Evolutionary conservation across 2,888 invertebrate genomes (phyloP), one percentile per base, ranked within the genome.

Genomic region (Phaonia tiefii): DNA sequence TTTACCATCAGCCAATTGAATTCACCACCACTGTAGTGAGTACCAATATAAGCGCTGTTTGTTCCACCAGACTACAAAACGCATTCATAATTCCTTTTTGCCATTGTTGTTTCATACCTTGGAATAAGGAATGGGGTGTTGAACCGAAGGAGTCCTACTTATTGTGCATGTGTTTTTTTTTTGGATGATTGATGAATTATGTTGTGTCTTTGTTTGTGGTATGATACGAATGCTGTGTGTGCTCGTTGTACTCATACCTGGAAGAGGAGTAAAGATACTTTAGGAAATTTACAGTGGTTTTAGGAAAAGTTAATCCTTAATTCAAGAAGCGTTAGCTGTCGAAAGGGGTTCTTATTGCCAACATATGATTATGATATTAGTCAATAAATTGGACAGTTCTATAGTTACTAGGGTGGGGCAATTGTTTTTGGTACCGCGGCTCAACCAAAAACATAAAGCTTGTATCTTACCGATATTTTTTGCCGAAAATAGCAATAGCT

Each of bases 1-100:
- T 72, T 42, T 17, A 60, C 42, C 75, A 75, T 80, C 73, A 75
- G 42, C 75, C 75, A 80, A 63, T 75, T 79, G 70, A 79, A 75
- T 75, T 63, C 15, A 42, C 42, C 42, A 63, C 17, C 58, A 31
- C 31, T 31, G 31, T 8, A 31, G 8, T 31, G 31, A 31, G 31
- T 31, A 31, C n/a, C n/a, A 31, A 8, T 31, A 8, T 3, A 3
- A 31, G 31, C 31, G 8, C n/a, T 22, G n/a, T 22, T 22, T 20
- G 60, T 20, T 5, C 13, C 54, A 20, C 20, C 54, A 8, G 22
- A 22, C 25, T 4, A 17, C 42, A 37, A 39, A 58, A 65, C 49
- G 74, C 54, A 65, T 44, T 56, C 42, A 42, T 65, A 26, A 44
- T 46, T n/a, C 26, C 25, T 8, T 15, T 26, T 25, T 54, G 63